These are phyloP conservation scores for Alces alces DNA, from an alignment of 2,113 vertebrate genomes.

Conservation along the genomic window DNA sequence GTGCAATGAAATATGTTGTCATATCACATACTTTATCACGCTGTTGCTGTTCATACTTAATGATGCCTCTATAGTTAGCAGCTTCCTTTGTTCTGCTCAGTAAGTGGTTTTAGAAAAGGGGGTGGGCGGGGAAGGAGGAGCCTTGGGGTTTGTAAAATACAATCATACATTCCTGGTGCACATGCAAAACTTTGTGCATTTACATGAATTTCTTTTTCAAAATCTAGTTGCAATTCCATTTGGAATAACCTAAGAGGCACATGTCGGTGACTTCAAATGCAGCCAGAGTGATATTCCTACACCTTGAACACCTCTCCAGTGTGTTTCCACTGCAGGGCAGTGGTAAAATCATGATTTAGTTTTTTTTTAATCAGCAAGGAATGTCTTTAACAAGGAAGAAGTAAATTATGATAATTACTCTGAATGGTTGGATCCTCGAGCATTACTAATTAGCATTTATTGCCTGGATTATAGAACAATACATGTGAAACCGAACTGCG, in stretches of 20 bases:
- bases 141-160: conserved; percentile 60
- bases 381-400: conserved; percentile 81
- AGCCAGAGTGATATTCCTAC: neutral
- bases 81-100: conserved; percentile 84
- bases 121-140: conserved; percentile 54
- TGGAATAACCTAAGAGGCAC: conserved; percentile 48
- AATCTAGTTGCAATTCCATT: conserved; percentile 51
- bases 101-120: conserved; percentile 76
- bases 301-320: conserved; percentile 29
- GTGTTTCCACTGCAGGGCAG: conserved; percentile 27
- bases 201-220: conserved; percentile 48
- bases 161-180: conserved; percentile 58
- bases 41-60: conserved; percentile 76
- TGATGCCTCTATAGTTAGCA: conserved; percentile 77
- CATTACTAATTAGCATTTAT: conserved; percentile 89
- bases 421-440: conserved; percentile 82
- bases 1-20: conserved; percentile 80
- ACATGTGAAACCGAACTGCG: conserved; percentile 78
- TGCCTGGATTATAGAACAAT: conserved; percentile 87
- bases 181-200: conserved; percentile 60
- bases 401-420: conserved; percentile 86
- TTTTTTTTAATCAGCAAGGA: conserved; percentile 76
- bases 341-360: conserved; percentile 34
- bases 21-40: conserved; percentile 77
- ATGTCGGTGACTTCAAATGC: neutral